Conservation (phyloP, 2,113 vertebrate species). For the Harpagus bidentatus region DNA sequence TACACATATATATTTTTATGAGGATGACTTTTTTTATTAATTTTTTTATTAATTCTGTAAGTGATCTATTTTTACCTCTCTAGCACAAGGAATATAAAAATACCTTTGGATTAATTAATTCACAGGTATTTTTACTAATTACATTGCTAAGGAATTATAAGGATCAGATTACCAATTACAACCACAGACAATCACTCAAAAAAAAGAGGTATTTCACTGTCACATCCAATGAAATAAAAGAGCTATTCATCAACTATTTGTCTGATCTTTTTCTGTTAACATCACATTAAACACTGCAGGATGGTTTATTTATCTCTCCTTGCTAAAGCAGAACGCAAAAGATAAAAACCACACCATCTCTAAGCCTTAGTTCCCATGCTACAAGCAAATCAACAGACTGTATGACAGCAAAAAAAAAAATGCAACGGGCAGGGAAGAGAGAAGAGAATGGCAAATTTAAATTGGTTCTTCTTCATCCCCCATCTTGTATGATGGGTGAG, state of each 20-base stretch:
- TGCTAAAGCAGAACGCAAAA: neutral
- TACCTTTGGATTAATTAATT: neutral
- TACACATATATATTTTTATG: neutral
- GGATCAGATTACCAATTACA: neutral
- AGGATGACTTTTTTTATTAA: neutral
- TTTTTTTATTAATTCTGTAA: neutral
- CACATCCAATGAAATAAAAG: neutral
- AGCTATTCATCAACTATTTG: neutral
- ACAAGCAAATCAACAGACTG: neutral
- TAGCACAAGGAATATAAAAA: neutral
- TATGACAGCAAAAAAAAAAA: neutral
- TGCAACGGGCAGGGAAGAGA: rapidly evolving
- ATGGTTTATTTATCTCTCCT: neutral
- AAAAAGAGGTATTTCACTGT: neutral
- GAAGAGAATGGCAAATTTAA: neutral
- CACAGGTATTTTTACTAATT: neutral
- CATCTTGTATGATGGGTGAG: neutral
- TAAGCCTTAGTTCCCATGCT: neutral
- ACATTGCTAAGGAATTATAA: neutral
- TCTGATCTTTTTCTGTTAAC: neutral
- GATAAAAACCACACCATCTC: neutral
- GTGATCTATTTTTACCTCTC: neutral
- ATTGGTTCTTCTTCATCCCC: neutral
- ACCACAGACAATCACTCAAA: neutral
- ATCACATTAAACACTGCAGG: neutral